Evolutionary conservation across 2,113 vertebrate genomes (phyloP), one percentile per base, ranked within the genome.

Genomic region (Chlorodrepanis virens): DNA sequence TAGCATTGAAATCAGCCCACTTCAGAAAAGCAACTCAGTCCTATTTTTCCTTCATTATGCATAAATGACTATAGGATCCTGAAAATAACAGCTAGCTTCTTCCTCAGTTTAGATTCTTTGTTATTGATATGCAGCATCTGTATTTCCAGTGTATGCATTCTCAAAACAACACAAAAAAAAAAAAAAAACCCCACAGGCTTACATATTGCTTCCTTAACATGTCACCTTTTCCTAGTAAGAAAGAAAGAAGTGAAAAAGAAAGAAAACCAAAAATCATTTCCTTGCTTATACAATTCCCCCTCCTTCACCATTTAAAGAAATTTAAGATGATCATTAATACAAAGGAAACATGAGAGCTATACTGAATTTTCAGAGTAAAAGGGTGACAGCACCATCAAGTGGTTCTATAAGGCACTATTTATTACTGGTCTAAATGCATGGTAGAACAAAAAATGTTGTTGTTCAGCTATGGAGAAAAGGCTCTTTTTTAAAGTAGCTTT

Each of bases 381-480:
- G 94, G 22, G 33, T 50, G 77, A 87, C 49, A 96, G 95, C 95
- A 93, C 97, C 96, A 94, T 79, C 97, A 93, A 85, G 95, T 76
- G 96, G 94, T 42, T 89, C 56, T 64, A 18, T 35, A 47, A n/a
- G 27, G 31, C 68, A 94, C 6, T 72, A 69, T 70, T 91, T 78
- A 71, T 56, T 56, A 50, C 3, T 40, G 11, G 1, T 45, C 71
- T 65, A 49, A 49, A 63, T 49, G 9, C 23, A 42, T 11, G 9
- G 19, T 2, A 72, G 12, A 57, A 42, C 27, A 64, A 91, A 74
- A 83, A 71, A 53, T 27, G 59, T 3, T 20, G 8, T 50, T 76
- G 33, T 23, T 59, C 39, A 57, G 25, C 40, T 59, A 28, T 2
- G 14, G 17, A 63, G 25, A 80, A 53, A 65, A 75, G 6, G 1